These are phyloP conservation scores for Musca vetustissima DNA, from an alignment of 1,140 invertebrate genomes.

Conservation along the genomic window DNA sequence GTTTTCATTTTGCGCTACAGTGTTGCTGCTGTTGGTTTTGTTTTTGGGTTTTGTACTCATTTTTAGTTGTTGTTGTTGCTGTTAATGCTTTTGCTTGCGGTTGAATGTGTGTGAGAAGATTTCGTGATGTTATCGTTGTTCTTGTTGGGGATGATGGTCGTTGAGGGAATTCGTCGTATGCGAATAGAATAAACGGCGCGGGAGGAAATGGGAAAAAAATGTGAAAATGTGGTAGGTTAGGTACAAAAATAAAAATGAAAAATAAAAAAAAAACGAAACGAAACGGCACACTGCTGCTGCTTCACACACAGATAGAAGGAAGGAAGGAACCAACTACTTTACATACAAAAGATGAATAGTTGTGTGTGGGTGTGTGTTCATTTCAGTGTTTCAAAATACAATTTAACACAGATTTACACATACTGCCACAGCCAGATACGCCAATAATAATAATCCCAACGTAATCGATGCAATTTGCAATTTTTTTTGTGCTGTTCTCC, in stretches of 20 bases:
- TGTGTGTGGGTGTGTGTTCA: background rate
- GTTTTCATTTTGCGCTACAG: conserved; percentile 10
- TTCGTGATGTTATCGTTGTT: too few species aligned
- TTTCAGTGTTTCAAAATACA: background rate
- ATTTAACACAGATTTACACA: background rate
- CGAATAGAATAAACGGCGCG: too few species aligned
- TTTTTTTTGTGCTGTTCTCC: background rate
- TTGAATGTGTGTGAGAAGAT: background rate
- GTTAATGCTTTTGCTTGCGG: background rate
- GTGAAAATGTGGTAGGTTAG: conserved; percentile 22
- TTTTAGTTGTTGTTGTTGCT: too few species aligned
- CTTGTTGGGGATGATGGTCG: too few species aligned
- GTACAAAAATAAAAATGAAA: conserved; percentile 4
- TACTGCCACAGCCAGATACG: background rate
- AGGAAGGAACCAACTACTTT: background rate
- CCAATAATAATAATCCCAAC: background rate
- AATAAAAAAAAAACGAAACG: too few species aligned
- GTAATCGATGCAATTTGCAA: conserved; percentile 20
- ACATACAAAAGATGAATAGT: background rate
- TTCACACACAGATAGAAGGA: background rate
- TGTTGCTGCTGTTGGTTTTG: background rate
- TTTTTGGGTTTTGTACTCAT: conserved; percentile 18
- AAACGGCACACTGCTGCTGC: background rate
- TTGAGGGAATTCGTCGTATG: too few species aligned
- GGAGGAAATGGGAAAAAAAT: background rate